These are phyloP conservation scores for Papilio demoleus DNA, from an alignment of 2,888 invertebrate genomes.

Conservation along the genomic window DNA sequence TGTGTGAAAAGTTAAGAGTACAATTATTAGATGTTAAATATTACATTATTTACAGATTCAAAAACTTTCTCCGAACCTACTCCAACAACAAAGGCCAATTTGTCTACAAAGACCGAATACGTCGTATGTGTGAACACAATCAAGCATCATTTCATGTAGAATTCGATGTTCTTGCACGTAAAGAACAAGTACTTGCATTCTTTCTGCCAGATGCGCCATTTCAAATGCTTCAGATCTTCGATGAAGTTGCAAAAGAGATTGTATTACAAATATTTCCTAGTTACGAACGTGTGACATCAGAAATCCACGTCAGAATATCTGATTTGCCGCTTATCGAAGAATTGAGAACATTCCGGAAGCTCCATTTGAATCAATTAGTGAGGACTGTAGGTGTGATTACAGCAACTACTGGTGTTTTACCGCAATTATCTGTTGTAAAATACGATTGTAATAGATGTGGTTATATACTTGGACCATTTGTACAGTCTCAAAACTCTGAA, in stretches of 20 bases:
- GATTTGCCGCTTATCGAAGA: slow-evolving; percentile 98
- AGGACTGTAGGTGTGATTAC: slow-evolving; percentile 95
- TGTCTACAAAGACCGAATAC: slow-evolving; percentile 95
- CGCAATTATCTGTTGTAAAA: slow-evolving; percentile 97
- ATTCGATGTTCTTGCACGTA: slow-evolving; percentile 94
- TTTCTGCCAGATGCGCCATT: slow-evolving; percentile 98
- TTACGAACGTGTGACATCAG: slow-evolving; percentile 96
- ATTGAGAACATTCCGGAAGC: slow-evolving; percentile 93
- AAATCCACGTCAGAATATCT: slow-evolving; percentile 97
- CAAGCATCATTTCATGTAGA: slow-evolving; percentile 96
- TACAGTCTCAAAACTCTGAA: slow-evolving; percentile 96
- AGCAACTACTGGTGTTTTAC: slow-evolving; percentile 96
- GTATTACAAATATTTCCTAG: slow-evolving; percentile 97
- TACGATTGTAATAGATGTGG: slow-evolving; percentile 99
- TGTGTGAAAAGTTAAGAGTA: no score
- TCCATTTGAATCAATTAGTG: slow-evolving; percentile 97
- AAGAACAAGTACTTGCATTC: slow-evolving; percentile 97
- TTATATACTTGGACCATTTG: slow-evolving; percentile 97
- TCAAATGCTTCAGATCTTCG: slow-evolving; percentile 98
- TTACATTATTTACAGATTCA: slow-evolving; percentile 82
- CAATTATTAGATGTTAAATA: not conserved
- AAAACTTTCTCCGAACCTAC: slow-evolving; percentile 95
- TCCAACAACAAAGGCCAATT: slow-evolving; percentile 94
- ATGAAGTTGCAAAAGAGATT: slow-evolving; percentile 96
- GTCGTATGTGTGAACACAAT: slow-evolving; percentile 97